A percentile compares a stretch with the other conserved stretches of the same genome.
Evolutionary conservation across 2,888 invertebrate genomes (phyloP).

Genomic region (Drosophila sordidula): DNA sequence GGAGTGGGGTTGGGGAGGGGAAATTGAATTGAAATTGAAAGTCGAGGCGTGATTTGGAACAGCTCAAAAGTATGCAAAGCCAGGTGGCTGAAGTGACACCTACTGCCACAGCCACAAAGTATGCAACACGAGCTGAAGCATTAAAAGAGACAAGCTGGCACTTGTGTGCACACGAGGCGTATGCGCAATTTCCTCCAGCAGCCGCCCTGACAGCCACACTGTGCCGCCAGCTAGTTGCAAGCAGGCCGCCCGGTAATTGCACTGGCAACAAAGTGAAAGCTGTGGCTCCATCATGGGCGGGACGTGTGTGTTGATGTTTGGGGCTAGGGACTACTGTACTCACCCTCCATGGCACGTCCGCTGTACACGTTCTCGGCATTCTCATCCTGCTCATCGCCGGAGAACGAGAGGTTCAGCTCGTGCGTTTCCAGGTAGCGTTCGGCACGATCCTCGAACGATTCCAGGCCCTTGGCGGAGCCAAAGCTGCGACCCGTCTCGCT

Average conservation of each 20-base stretch:
- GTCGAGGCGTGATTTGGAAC: slow-evolving; percentile 3
- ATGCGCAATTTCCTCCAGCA: slow-evolving; percentile 36
- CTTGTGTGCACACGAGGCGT: slow-evolving; percentile 23
- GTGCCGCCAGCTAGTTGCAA: neutral
- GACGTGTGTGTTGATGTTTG: neutral
- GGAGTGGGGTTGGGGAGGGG: neutral
- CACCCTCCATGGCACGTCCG: slow-evolving; percentile 84
- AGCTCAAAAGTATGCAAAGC: slow-evolving; percentile 48
- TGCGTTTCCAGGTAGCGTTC: slow-evolving; percentile 86
- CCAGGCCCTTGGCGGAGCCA: slow-evolving; percentile 76
- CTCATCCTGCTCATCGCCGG: slow-evolving; percentile 82
- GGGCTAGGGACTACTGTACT: slow-evolving; percentile 35
- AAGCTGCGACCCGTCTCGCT: slow-evolving; percentile 82
- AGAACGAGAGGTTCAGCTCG: slow-evolving; percentile 85
- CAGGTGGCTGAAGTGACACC: neutral
- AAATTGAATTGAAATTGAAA: slow-evolving; percentile 11
- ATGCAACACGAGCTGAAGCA: slow-evolving; percentile 36
- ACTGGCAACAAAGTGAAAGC: slow-evolving; percentile 24
- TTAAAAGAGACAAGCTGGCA: neutral
- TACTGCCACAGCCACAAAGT: slow-evolving; percentile 26
- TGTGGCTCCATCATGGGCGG: slow-evolving; percentile 13
- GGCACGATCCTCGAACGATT: slow-evolving; percentile 85
- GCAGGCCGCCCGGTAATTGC: slow-evolving; percentile 27
- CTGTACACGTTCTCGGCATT: slow-evolving; percentile 81
- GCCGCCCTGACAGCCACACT: neutral